phyloP scores from a whole-genome alignment of 2,888 invertebrate species.

The Timema cristinae region DNA sequence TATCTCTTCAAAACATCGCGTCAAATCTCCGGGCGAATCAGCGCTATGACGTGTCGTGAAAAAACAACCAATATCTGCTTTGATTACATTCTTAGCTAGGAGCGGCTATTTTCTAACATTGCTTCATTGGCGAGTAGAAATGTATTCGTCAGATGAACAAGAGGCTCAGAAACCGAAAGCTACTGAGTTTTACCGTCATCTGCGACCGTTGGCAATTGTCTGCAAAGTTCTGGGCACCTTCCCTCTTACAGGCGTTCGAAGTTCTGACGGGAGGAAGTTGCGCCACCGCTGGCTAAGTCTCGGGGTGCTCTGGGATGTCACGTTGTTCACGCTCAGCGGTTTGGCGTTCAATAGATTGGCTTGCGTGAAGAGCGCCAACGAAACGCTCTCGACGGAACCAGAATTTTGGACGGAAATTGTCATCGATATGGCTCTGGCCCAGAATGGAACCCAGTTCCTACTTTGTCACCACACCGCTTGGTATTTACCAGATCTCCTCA shows the following conservation, averaged over 20 bases:
- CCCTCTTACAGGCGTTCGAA: not conserved
- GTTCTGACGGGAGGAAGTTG: not conserved
- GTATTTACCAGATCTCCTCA: not conserved
- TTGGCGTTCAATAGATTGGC: not conserved
- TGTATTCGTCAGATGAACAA: too few species aligned
- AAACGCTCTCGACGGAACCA: not conserved
- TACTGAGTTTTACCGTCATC: not conserved
- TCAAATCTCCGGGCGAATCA: too few species aligned
- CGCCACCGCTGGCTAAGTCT: slow-evolving; percentile 1
- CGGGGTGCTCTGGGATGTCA: not conserved
- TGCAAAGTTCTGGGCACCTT: not conserved
- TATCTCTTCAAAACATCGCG: too few species aligned
- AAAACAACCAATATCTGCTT: too few species aligned
- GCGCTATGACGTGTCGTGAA: too few species aligned
- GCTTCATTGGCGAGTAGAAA: too few species aligned
- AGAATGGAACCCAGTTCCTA: not conserved
- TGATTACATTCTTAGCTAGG: too few species aligned
- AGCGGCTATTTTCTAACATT: too few species aligned
- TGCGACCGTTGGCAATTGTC: not conserved
- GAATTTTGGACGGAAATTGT: not conserved
- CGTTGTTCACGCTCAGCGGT: not conserved
- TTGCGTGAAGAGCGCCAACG: not conserved
- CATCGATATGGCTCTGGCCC: not conserved
- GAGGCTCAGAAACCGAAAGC: too few species aligned
- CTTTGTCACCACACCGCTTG: slow-evolving; percentile 4